Evolutionary conservation across 2,888 invertebrate species (phyloP), one percentile per base, ranked within the genome.

Genomic region (Hofmannophila pseudospretella): DNA sequence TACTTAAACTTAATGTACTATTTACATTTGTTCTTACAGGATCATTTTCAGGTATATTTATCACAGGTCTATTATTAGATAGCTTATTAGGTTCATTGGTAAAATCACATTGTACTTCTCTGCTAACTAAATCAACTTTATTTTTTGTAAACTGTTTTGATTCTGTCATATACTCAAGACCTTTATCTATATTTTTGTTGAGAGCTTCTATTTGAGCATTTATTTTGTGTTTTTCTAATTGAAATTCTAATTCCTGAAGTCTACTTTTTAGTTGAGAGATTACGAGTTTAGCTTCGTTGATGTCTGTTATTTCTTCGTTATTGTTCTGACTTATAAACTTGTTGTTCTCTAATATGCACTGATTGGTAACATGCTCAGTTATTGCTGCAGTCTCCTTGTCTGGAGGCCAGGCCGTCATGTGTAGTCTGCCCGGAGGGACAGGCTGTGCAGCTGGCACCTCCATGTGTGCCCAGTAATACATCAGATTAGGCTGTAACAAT

Each of bases 381-480:
- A 63, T 47, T 48, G 44, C 51, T 26, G 55, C 53, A 0, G 53
- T 41, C 10, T 79, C 74, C 51, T 68, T 74, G 36, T 82, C 79
- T 7, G 93, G 93, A 0, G 95, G 94, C 94, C 95, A 94, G 22
- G 92, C 88, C 1, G 90, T 79, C 41, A 90, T 89, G 48, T 92
- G 91, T 32, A 96, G 80, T 62, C 92, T 90, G 33, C 94, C 93
- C 0, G 95, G 94, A 10, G 93, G 92, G 39, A 90, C 81, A 22
- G 93, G 90, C 45, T 91, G 89, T 32, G 90, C 84, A 23, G 90
- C 82, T 36, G 92, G 90, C 32, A 89, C 79, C 74, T 94, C 94
- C 47, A 93, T 93, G 68, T 95, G 94, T 13, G 94, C 90, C 96
- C 96, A 97, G 70, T 93, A 94, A 80, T 97, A 97, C 93, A 96